These are phyloP conservation scores for Agriopis aurantiaria DNA, from an alignment of 2,888 invertebrate species.

Conservation along the genomic window DNA sequence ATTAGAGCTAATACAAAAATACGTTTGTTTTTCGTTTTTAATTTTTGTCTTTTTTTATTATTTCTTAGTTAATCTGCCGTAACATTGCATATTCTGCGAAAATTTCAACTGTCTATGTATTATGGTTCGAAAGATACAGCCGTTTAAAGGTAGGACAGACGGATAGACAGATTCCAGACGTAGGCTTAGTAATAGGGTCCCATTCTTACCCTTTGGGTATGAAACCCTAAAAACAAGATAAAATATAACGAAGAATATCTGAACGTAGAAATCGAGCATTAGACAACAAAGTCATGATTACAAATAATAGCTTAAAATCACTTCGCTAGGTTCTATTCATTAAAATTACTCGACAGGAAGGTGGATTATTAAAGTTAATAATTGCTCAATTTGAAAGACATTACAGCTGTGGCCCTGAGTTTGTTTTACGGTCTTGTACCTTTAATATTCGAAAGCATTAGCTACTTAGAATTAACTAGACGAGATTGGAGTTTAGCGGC, in stretches of 20 bases:
- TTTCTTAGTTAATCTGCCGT: too few species aligned
- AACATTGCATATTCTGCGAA: too few species aligned
- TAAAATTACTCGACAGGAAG: constrained; percentile 18
- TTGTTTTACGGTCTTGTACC: constrained; percentile 38
- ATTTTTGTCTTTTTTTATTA: too few species aligned
- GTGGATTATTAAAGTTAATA: constrained; percentile 25
- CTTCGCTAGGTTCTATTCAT: not conserved
- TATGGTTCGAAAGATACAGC: too few species aligned
- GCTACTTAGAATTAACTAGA: constrained; percentile 30
- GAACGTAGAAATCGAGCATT: not conserved
- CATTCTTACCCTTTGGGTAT: not conserved
- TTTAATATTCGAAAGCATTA: constrained; percentile 37
- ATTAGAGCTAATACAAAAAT: too few species aligned
- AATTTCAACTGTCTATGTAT: too few species aligned
- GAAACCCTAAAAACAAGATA: too few species aligned
- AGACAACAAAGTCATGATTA: not conserved
- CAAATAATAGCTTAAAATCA: constrained; percentile 1
- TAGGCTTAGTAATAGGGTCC: not conserved
- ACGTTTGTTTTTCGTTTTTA: too few species aligned
- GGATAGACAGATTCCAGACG: too few species aligned
- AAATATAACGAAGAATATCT: too few species aligned
- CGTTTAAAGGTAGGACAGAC: too few species aligned
- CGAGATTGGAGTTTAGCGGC: constrained; percentile 20
- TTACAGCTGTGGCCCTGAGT: constrained; percentile 36
- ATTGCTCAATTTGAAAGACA: constrained; percentile 38